phyloP scores from a whole-genome alignment of 2,113 vertebrate species.

The Urocynchramus pylzowi region DNA sequence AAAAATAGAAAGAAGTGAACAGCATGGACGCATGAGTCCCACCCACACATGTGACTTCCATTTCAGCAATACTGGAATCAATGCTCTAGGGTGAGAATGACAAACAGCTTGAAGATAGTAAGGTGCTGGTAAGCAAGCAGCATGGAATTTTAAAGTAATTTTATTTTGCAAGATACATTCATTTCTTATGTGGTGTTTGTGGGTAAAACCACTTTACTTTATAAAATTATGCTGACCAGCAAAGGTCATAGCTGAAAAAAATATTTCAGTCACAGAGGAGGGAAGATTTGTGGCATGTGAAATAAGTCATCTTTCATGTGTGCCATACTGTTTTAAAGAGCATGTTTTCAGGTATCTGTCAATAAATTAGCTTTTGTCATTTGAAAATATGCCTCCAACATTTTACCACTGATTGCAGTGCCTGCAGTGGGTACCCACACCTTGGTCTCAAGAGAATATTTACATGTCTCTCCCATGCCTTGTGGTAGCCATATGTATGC shows the following conservation, averaged over 20 bases:
- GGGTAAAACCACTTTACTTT: neutral
- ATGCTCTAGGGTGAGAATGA: neutral
- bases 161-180: neutral
- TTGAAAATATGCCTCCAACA: neutral
- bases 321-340: neutral
- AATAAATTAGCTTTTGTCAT: neutral
- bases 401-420: neutral
- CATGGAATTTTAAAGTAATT: neutral
- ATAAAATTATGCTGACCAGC: neutral
- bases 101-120: neutral
- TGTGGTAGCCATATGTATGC: neutral
- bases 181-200: neutral
- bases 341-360: neutral
- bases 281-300: neutral
- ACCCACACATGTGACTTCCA: neutral
- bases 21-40: neutral
- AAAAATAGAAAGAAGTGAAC: neutral
- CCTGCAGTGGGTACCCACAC: neutral
- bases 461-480: neutral
- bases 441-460: neutral
- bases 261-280: neutral
- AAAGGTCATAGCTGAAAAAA: neutral
- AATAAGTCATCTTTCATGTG: neutral
- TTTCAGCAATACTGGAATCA: neutral
- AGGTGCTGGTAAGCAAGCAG: neutral